Conservation (phyloP, 2,797 vertebrate species). For the Anguilla marmorata region DNA sequence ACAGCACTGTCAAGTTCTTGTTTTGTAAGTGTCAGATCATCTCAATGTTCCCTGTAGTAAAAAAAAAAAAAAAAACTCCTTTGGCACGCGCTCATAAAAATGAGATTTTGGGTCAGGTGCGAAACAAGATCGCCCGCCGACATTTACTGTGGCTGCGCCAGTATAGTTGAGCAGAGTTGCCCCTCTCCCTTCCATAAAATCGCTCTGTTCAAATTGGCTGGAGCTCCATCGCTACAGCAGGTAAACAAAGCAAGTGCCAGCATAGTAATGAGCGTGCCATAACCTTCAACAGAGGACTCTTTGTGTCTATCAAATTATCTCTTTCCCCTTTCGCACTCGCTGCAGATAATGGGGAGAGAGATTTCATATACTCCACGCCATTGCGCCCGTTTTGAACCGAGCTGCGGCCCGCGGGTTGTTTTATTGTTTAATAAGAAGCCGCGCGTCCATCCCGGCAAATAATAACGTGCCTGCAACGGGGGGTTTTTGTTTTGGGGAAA, state of each 20-base stretch:
- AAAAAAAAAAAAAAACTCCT: slow-evolving; percentile 1
- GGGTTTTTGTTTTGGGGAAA: neutral
- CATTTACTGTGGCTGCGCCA: slow-evolving; percentile 35
- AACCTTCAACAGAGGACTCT: neutral
- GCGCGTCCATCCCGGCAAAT: neutral
- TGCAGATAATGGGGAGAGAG: neutral
- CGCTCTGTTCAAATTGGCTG: neutral
- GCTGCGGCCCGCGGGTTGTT: slow-evolving; percentile 26
- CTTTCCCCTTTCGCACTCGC: neutral
- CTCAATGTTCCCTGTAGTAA: neutral
- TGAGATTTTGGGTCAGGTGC: neutral
- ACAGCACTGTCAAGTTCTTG: neutral
- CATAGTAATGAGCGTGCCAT: neutral
- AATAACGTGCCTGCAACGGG: neutral
- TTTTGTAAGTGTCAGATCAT: neutral
- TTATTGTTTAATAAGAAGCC: neutral
- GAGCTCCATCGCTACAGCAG: neutral
- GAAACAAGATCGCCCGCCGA: slow-evolving; percentile 25
- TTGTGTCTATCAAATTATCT: slow-evolving; percentile 7
- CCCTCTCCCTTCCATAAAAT: neutral
- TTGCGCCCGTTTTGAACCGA: slow-evolving; percentile 4
- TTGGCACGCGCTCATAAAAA: neutral
- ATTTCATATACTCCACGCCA: slow-evolving; percentile 30
- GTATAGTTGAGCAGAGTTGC: slow-evolving; percentile 7
- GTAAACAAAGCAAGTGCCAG: slow-evolving; percentile 9